Evolutionary conservation across 2,888 invertebrate genomes (phyloP), one percentile per base, ranked within the genome.

Genomic region (Coenonympha glycerion): DNA sequence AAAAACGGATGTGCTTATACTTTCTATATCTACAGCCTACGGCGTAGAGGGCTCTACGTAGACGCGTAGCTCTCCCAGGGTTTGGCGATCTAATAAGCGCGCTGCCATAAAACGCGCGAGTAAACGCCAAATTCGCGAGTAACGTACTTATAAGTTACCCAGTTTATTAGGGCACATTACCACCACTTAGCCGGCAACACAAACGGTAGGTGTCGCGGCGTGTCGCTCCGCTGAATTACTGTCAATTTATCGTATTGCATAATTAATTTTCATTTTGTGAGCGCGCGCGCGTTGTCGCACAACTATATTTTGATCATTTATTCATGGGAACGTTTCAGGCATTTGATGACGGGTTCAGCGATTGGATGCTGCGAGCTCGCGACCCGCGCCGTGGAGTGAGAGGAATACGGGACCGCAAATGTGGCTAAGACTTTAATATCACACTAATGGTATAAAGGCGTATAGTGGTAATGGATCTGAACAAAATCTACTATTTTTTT

Each of bases 221-320:
- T 52, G 47, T 62, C 57, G 64, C 66, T 59, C 61, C 68, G 66
- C 60, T 67, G 68, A 76, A 81, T 81, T 81, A 80, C 62, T 74
- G 79, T 78, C 81, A 80, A 79, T 79, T 80, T 79, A 76, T 76
- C 66, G 69, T 65, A 62, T 67, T 81, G 75, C 76, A 81, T 81
- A 76, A 79, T 81, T 79, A 78, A 81, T 78, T 76, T 73, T 76
- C 77, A 78, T 78, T 46, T 78, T 75, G 78, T 71, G 72, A 63
- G 63, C 64, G 59, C 65, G 66, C 47, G 52, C 48, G 59, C 58
- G 72, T 71, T 71, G 71, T 62, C 62, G 63, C 59, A 62, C 63
- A 68, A 74, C 68, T 71, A 69, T 70, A 68, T 71, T 71, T 68
- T 60, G 68, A 76, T 80, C 62, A 78, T 66, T 76, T 76, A 80